A percentile compares a stretch with the other conserved stretches of the same genome.
phyloP scores from a whole-genome alignment of 2,797 vertebrate genomes.

The Trachops cirrhosus region DNA sequence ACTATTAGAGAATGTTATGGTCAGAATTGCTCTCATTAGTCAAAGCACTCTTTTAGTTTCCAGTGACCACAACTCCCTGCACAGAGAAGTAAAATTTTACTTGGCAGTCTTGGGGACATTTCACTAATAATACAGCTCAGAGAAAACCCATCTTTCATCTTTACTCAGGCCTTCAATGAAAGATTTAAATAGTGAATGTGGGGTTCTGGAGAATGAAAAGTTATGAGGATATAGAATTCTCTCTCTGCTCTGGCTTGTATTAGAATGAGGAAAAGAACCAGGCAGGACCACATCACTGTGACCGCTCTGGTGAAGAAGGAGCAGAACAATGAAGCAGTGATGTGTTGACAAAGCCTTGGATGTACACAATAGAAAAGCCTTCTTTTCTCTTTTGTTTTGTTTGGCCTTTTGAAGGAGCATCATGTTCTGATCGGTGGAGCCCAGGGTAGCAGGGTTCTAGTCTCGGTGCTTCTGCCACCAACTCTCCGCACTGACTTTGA shows the following conservation, averaged over 20 bases:
- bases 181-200: not conserved
- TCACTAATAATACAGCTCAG: not conserved
- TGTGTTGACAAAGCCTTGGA: conserved; percentile 43
- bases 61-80: not conserved
- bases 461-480: not conserved
- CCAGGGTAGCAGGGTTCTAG: conserved; percentile 37
- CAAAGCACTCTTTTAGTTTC: not conserved
- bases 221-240: not conserved
- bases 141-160: not conserved
- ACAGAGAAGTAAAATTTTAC: not conserved
- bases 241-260: not conserved
- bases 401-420: conserved; percentile 56
- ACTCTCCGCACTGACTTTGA: not conserved
- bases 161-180: not conserved
- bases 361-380: conserved; percentile 65
- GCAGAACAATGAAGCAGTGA: conserved; percentile 71
- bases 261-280: conserved; percentile 46
- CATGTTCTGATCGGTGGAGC: conserved; percentile 56
- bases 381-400: conserved; percentile 65
- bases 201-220: not conserved
- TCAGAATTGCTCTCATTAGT: conserved; percentile 16
- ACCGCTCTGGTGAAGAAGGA: not conserved
- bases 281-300: conserved; percentile 24
- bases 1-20: not conserved
- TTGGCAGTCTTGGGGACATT: not conserved